Conservation (phyloP, 2,888 invertebrate species). For the Uloborus plumipes region DNA sequence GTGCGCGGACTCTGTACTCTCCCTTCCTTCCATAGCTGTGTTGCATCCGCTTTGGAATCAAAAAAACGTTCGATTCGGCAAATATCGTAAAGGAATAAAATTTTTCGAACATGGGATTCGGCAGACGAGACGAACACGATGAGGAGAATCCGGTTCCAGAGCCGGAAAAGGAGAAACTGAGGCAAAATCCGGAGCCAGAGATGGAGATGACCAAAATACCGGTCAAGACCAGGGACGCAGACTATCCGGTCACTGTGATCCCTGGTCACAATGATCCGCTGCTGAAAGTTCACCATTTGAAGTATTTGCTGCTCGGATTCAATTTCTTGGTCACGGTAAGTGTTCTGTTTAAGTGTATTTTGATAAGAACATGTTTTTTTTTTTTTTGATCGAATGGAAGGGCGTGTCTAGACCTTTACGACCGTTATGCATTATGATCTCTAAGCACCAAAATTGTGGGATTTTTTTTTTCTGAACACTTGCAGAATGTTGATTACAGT, state of each 20-base stretch:
- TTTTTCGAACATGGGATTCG: slow-evolving; percentile 23
- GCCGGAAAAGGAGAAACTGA: slow-evolving; percentile 31
- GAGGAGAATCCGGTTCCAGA: slow-evolving; percentile 43
- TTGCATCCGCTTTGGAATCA: too few species aligned
- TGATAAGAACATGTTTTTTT: too few species aligned
- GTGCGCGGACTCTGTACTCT: neutral
- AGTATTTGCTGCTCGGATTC: slow-evolving; percentile 44
- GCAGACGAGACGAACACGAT: slow-evolving; percentile 6
- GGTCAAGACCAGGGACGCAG: too few species aligned
- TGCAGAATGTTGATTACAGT: too few species aligned
- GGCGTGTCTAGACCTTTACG: too few species aligned
- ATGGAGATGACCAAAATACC: slow-evolving; percentile 48
- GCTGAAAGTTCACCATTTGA: slow-evolving; percentile 37
- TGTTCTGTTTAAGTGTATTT: neutral
- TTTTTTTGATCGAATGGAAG: too few species aligned
- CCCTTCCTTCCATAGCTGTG: too few species aligned
- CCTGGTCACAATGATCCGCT: slow-evolving; percentile 22
- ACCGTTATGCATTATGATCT: too few species aligned
- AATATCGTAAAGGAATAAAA: too few species aligned
- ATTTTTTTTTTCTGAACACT: too few species aligned
- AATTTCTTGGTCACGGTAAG: slow-evolving; percentile 46
- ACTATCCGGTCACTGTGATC: slow-evolving; percentile 44
- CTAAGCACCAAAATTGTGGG: too few species aligned
- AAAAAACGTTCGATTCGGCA: too few species aligned
- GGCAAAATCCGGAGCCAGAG: slow-evolving; percentile 8